Conservation (phyloP, 2,113 vertebrate genomes). For the Anhinga anhinga region DNA sequence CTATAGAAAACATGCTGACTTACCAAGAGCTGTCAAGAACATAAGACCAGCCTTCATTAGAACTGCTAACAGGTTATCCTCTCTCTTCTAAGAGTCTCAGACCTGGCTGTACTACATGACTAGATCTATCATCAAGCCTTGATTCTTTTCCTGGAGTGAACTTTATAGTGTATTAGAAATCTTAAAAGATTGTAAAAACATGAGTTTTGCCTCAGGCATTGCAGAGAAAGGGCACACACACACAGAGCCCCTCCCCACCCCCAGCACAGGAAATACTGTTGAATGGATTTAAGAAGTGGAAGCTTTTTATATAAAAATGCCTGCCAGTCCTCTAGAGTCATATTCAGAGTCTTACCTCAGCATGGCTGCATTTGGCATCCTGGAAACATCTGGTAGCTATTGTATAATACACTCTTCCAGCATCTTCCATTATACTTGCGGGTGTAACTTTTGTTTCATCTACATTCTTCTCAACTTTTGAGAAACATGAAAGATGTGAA, state of each 20-base stretch:
- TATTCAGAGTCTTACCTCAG: neutral
- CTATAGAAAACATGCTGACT: neutral
- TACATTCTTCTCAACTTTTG: neutral
- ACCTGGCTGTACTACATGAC: neutral
- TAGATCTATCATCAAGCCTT: neutral
- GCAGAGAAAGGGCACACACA: neutral
- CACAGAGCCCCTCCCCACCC: neutral
- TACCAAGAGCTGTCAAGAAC: neutral
- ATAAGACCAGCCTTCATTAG: neutral
- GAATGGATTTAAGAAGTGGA: neutral
- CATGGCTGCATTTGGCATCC: neutral
- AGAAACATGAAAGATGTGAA: neutral
- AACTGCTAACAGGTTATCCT: neutral
- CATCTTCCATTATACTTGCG: neutral
- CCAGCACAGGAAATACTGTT: neutral
- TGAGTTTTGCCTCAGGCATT: neutral
- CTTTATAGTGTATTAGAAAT: neutral
- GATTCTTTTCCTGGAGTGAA: neutral
- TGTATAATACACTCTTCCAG: neutral
- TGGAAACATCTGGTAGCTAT: neutral
- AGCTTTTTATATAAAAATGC: neutral
- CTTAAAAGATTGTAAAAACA: neutral
- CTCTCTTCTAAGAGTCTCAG: neutral
- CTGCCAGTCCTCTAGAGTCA: neutral
- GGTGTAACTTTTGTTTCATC: neutral